Conservation (phyloP, 2,113 vertebrate genomes). For the Corythornis madagascariensis region DNA sequence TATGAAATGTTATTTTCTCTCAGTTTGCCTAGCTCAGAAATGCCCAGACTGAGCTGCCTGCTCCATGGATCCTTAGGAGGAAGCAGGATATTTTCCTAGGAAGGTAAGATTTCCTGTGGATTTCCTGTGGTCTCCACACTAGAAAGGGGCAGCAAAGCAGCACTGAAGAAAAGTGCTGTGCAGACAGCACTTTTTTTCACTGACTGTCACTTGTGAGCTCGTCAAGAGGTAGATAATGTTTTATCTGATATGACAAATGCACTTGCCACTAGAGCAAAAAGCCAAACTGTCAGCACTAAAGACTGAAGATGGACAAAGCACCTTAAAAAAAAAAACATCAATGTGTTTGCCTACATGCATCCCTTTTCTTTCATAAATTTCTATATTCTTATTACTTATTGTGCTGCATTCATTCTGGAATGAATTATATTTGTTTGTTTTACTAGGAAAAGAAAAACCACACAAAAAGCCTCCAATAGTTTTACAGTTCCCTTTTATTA, state of each 20-base stretch:
- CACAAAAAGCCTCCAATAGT: not conserved
- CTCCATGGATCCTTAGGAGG: not conserved
- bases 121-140: not conserved
- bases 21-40: not conserved
- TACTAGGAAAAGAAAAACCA: not conserved
- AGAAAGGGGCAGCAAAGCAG: not conserved
- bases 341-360: not conserved
- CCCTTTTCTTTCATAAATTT: not conserved
- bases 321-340: not conserved
- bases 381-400: not conserved
- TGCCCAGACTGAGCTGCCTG: not conserved
- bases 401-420: not conserved
- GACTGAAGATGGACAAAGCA: not conserved
- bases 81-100: slow-evolving; percentile 56
- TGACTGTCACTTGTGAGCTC: rapidly evolving
- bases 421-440: not conserved
- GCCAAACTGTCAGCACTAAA: not conserved
- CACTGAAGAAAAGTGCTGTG: not conserved
- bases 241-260: not conserved
- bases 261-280: not conserved
- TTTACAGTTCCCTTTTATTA: not conserved
- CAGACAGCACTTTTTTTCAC: not conserved
- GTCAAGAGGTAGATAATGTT: not conserved
- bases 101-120: slow-evolving; percentile 44
- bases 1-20: not conserved